phyloP scores from a whole-genome alignment of 2,888 invertebrate genomes.

The Oligia fasciuncula region DNA sequence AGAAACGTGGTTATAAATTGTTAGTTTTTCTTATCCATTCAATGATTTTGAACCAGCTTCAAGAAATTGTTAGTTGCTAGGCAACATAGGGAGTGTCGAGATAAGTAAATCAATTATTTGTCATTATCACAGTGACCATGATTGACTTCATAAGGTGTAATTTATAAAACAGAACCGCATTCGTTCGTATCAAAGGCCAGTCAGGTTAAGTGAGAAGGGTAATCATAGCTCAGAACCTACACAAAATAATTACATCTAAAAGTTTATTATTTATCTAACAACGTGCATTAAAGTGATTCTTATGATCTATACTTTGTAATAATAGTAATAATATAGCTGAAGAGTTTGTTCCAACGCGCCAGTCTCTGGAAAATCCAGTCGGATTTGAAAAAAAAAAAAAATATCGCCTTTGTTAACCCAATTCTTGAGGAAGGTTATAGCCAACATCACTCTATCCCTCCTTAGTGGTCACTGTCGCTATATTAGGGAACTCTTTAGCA shows the following conservation, averaged over 20 bases:
- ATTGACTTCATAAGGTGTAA: slow-evolving; percentile 13
- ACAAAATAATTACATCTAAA: slow-evolving; percentile 4
- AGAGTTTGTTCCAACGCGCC: no score
- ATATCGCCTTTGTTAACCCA: no score
- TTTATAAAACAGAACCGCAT: slow-evolving; percentile 33
- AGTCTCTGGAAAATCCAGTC: no score
- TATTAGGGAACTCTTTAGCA: neutral
- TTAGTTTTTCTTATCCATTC: neutral
- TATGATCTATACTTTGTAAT: no score
- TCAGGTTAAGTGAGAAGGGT: neutral
- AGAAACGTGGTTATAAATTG: neutral
- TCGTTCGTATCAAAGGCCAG: slow-evolving; percentile 26
- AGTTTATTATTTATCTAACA: neutral
- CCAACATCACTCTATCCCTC: no score
- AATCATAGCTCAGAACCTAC: slow-evolving; percentile 6
- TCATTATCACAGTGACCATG: slow-evolving; percentile 10
- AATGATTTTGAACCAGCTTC: neutral
- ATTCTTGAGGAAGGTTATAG: no score
- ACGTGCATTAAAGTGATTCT: no score
- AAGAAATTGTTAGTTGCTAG: neutral
- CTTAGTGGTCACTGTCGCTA: no score
- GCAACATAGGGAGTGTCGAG: neutral
- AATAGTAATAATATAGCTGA: no score
- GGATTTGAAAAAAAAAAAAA: no score
- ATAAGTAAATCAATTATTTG: slow-evolving; percentile 15